A percentile compares a stretch with the other conserved stretches of the same genome.
Evolutionary conservation across 2,113 vertebrate species (phyloP).

Genomic region (Fregata magnificens): DNA sequence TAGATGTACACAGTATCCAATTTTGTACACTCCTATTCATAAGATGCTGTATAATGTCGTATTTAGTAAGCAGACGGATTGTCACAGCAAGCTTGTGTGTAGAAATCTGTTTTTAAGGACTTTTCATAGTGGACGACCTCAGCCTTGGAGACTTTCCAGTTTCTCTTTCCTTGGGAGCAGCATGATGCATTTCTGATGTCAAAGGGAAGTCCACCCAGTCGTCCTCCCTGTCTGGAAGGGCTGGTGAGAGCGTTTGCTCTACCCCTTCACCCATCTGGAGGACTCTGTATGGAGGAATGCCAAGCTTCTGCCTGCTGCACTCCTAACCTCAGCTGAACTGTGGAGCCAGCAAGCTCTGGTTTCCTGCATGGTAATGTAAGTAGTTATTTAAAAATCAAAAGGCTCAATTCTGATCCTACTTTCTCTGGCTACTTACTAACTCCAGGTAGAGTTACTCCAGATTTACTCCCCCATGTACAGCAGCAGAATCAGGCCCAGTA

Average conservation of each 20-base stretch:
- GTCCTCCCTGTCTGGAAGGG: background rate
- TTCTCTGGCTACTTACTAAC: background rate
- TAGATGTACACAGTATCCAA: background rate
- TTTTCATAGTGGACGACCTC: background rate
- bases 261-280: background rate
- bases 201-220: background rate
- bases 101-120: background rate
- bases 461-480: background rate
- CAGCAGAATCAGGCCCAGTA: constrained; percentile 35
- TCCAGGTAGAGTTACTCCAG: background rate
- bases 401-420: background rate
- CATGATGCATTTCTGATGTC: background rate
- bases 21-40: background rate
- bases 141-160: background rate
- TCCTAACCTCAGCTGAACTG: background rate
- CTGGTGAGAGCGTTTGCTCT: background rate
- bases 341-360: background rate
- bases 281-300: background rate
- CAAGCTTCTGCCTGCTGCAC: background rate
- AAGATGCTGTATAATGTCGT: background rate
- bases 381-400: constrained; percentile 17
- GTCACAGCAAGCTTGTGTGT: background rate
- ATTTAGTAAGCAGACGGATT: background rate
- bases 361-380: constrained; percentile 10
- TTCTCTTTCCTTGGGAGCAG: background rate